Evolutionary conservation across 2,797 vertebrate genomes (phyloP).

Genomic region (Vespertilio murinus): DNA sequence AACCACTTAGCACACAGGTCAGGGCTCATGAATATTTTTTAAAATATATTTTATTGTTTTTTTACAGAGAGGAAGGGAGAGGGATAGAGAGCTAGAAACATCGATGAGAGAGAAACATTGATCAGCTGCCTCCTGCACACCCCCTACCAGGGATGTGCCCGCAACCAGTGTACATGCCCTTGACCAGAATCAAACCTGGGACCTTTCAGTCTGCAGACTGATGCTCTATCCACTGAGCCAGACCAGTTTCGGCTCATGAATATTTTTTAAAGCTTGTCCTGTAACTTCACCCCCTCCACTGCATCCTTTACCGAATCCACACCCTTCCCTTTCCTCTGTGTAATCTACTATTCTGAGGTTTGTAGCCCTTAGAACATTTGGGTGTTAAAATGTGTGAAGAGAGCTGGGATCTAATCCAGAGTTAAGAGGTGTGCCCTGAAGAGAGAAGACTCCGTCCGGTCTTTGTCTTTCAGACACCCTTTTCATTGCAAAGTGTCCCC

Average conservation of each 20-base stretch:
- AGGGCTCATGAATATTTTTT: not conserved
- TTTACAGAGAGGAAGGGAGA: too few species aligned
- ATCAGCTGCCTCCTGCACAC: too few species aligned
- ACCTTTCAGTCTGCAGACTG: too few species aligned
- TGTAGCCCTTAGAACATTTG: not conserved
- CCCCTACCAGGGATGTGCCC: too few species aligned
- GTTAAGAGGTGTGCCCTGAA: not conserved
- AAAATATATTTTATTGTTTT: too few species aligned
- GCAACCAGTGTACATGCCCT: too few species aligned
- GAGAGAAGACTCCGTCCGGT: not conserved
- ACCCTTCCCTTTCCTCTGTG: rapidly evolving
- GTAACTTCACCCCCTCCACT: not conserved
- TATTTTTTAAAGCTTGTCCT: not conserved
- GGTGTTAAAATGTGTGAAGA: not conserved
- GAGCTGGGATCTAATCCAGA: not conserved
- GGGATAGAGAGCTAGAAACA: too few species aligned
- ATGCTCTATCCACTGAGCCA: too few species aligned
- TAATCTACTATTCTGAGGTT: not conserved
- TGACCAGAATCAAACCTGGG: too few species aligned
- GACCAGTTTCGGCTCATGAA: not conserved
- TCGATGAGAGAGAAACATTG: too few species aligned
- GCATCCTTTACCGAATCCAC: not conserved
- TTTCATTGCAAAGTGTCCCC: slow-evolving; percentile 10
- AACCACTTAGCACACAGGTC: too few species aligned
- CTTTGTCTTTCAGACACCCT: not conserved